Base-by-base conservation (phyloP, 2,797 vertebrate genomes). In the Emys orbicularis region DNA sequence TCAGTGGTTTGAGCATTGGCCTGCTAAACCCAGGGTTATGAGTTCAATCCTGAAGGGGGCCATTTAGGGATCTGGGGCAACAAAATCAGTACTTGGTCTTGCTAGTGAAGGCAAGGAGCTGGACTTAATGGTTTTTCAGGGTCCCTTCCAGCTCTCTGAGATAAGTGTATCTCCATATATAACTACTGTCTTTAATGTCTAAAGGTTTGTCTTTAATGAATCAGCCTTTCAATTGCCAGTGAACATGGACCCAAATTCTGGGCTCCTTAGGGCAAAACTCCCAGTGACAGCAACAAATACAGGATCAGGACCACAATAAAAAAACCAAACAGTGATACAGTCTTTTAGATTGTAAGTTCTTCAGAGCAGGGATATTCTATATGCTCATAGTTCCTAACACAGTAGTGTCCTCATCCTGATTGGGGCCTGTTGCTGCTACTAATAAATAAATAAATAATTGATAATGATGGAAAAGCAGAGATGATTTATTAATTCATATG, bases 401-500 rank as follows among this genome's bases (percentile, higher is more conserved):
- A 72, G 9, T n/a, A 41, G 72, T 12, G 5, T 87, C 86, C 82
- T 37, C 16, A 91, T 65, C 80, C 50, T n/a, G 72, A 9, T 4
- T 47, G n/a, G 47, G 13, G 23, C 41, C 41, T 93, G 65, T 83
- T 79, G 18, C 56, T 79, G 11, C 37, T 76, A 34, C 8, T 77
- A 87, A 80, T 25, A 47, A 44, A n/a, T 72, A 44, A 44, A 54
- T 5, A 44, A 90, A 87, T 12, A 59, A 34, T 0, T 57, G 54
- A 80, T 95, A 92, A 93, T 65, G 68, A 41, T 74, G 72, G 21
- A 27, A 25, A 76, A 44, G 12, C 6, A 13, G 23, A 27, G 72
- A 25, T 49, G 54, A 96, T 94, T 96, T 92, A 88, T 83, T 81
- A 79, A 37, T 4, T 44, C 86, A 77, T 44, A 49, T 31, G 47